Evolutionary conservation across 1,140 invertebrate genomes (phyloP), one percentile per base, ranked within the genome.

Genomic region (Drosophila funebris): DNA sequence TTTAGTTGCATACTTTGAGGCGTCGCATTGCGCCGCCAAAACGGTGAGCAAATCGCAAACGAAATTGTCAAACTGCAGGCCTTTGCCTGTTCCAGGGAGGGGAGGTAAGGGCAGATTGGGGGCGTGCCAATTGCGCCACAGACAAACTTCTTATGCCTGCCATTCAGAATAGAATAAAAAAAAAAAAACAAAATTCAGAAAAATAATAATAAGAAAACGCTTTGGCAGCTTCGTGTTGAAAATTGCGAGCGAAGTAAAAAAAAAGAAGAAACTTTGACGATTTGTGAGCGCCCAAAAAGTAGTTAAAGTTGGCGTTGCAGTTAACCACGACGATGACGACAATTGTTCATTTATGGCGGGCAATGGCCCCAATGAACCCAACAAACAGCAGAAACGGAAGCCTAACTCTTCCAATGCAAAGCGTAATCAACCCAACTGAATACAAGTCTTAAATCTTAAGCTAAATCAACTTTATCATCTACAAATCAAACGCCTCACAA

Each of bases 11-110:
- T 69, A 54, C 48, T 62, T 70, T 44, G 63, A 62, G 64, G 64
- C 54, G 64, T 24, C 54, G 63, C 53, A 72, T 29, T 70, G 57
- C 58, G 56, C 66, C 66, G 57, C 46, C 44, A 61, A 60, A 46
- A 29, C 37, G 37, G 36, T 24, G 37, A 44, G 24, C 27, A 44
- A 44, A 31, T 58, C 27, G 56, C 50, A 44, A 62, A 44, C 24
- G 57, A 20, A 53, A 85, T 82, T 85, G 82, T 85, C 82, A 85
- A 85, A 85, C 60, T 71, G 73, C 78, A 73, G 44, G 13, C 7
- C 27, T 13, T 37, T 5, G n/a, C n/a, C n/a, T n/a, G n/a, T 8
- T 22, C 31, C 18, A n/a, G 29, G 18, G 43, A 2, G 1, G 43
- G 20, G 24, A 7, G 7, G 36, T 8, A n/a, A 16, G 11, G 3